Base-by-base conservation (phyloP, 2,797 vertebrate species). In the Apodemus agrarius region DNA sequence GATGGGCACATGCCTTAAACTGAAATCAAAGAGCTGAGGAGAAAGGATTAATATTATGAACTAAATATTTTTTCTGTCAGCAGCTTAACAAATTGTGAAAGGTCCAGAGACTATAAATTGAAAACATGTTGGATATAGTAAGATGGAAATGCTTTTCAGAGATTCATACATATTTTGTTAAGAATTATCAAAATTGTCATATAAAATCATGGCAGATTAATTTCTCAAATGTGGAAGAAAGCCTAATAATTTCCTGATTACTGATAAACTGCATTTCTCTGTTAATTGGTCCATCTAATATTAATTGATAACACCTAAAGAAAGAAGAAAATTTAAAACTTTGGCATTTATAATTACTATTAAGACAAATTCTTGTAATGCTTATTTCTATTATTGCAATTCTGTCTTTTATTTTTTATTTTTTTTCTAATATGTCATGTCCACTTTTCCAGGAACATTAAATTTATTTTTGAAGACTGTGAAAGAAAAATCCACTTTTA, bases 21-120 rank as follows among this genome's bases (percentile, higher is more conserved):
- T 54, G 75, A 87, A 96, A 94, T 91, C 4, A 89, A 37, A 91
- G 69, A 63, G 2, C 12, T 12, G 26, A 97, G 72, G 31, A 88
- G 17, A 95, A 78, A 16, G 1, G 46, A 89, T 78, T 76, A 8
- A 24, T 69, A 29, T 54, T 69, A 79, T 49, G 74, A 5, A n/a
- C 69, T 86, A 19, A 69, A 57, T 97, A 81, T 46, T 85, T 95
- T 93, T 93, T 17, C 85, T 54, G 0, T 43, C 63, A 54, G 19
- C 3, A 31, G 52, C 67, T 67, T 61, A 84, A 19, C 96, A 96
- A 91, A 63, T 46, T 19, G 16, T 34, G 1, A 6, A 3, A 67
- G 76, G 22, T 57, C 59, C 0, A 59, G 22, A 78, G 43, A 0
- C 2, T 81, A 0, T 59, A 88, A 93, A 22, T 19, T 40, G 21